These are phyloP conservation scores for Puffinus mauretanicus DNA, from an alignment of 2,113 vertebrate genomes.

Conservation along the genomic window DNA sequence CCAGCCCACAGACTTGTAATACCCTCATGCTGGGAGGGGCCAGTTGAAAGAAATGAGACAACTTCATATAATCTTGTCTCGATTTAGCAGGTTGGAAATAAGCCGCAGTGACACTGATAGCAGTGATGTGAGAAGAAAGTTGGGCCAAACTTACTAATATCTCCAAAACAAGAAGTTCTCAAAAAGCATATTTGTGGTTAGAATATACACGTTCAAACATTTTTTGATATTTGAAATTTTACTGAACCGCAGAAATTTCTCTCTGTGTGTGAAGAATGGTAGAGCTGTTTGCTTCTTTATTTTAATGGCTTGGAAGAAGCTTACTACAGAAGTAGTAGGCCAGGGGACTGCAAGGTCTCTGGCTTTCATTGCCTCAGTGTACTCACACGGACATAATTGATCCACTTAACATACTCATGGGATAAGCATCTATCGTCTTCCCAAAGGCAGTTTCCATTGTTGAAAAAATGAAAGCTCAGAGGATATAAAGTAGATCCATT, in stretches of 20 bases:
- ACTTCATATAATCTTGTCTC: background rate
- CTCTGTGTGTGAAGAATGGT: background rate
- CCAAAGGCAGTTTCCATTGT: background rate
- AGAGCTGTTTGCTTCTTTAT: background rate
- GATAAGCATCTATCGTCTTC: background rate
- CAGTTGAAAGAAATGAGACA: background rate
- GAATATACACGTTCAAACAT: background rate
- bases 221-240: background rate
- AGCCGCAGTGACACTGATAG: background rate
- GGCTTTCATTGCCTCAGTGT: background rate
- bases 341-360: background rate
- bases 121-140: background rate
- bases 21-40: background rate
- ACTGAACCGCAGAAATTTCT: background rate
- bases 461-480: background rate
- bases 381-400: background rate
- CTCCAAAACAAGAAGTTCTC: background rate
- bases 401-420: background rate
- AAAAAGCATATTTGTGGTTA: background rate
- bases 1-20: background rate
- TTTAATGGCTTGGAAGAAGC: background rate
- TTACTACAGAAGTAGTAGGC: background rate
- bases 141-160: background rate
- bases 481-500: background rate
- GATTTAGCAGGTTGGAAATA: background rate